Base-by-base conservation (phyloP, 92 coral and sea anemone species). In the Scolanthus callimorphus region DNA sequence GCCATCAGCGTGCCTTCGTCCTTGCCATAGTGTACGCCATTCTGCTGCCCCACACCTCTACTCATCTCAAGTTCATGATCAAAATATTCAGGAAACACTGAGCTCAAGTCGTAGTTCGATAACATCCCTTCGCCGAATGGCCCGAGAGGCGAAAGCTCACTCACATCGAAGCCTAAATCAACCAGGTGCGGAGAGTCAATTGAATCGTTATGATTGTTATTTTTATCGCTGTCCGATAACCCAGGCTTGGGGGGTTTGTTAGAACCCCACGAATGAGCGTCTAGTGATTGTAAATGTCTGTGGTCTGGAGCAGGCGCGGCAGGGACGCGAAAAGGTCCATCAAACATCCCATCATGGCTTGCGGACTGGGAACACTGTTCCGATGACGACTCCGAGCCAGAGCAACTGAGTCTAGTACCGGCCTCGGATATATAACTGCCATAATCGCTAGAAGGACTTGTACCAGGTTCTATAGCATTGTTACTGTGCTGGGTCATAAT, bases 391-490 rank as follows among this genome's bases (percentile, higher is more conserved):
- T 74, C 82, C 11, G 82, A 81, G 50, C 83, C 89, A 6, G 83
- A 75, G 65, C 60, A 62, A 13, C 83, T 79, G 12, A 56, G 59
- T 20, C 66, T 60, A 10, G 69, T 69, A 4, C 89, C 89, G 0
- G 79, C 63, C 51, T 82, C 89, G 27, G 89, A 82, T 65, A 82
- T 62, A 19, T 67, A 79, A 51, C 89, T 82, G 1, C 89, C 89
- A 76, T 82, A 82, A 54, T 82, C 89, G 21, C 89, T 82, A 1
- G 89, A 82, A 0, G 89, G 89, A 57, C 89, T 82, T 62, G 78
- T 69, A 15, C 89, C 65, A 17, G 73, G 67, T 19, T 70, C 60
- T 25, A 23, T 68, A 4, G 52, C 22, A 22, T 13, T 34, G 41
- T 55, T 15, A n/a, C n/a, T n/a, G n/a, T n/a, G n/a, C 19, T 68